phyloP scores from a whole-genome alignment of 2,113 vertebrate genomes.

The Scomber scombrus region DNA sequence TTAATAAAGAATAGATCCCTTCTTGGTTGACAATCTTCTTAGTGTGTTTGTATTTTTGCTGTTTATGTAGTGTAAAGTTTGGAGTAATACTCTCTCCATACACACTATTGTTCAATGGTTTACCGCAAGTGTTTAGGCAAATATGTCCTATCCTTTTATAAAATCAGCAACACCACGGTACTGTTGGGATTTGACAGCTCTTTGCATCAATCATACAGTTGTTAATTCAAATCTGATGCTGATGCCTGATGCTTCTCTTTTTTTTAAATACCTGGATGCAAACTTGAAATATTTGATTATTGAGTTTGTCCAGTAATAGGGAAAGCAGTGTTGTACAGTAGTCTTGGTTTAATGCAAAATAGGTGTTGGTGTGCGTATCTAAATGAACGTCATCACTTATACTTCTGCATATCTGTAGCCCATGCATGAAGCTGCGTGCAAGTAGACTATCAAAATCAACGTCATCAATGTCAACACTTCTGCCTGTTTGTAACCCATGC shows the following conservation, averaged over 20 bases:
- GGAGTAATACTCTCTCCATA: not conserved
- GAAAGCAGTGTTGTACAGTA: not conserved
- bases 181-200: not conserved
- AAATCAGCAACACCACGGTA: not conserved
- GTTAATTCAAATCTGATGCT: not conserved
- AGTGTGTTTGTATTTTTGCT: not conserved
- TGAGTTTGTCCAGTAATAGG: not conserved
- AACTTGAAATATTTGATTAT: constrained; percentile 2
- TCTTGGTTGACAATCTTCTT: not conserved
- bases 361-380: not conserved
- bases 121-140: not conserved
- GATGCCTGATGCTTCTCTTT: not conserved
- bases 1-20: not conserved
- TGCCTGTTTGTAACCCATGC: not conserved
- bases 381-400: not conserved
- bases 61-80: not conserved
- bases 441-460: not conserved
- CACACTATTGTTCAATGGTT: not conserved
- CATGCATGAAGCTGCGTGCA: not conserved
- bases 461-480: not conserved
- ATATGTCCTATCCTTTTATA: not conserved
- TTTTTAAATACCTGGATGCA: not conserved
- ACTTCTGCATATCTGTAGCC: constrained; percentile 4
- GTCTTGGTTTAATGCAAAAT: not conserved
- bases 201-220: not conserved